Base-by-base conservation (phyloP, 2,113 vertebrate species). In the Aspiorhynchus laticeps region DNA sequence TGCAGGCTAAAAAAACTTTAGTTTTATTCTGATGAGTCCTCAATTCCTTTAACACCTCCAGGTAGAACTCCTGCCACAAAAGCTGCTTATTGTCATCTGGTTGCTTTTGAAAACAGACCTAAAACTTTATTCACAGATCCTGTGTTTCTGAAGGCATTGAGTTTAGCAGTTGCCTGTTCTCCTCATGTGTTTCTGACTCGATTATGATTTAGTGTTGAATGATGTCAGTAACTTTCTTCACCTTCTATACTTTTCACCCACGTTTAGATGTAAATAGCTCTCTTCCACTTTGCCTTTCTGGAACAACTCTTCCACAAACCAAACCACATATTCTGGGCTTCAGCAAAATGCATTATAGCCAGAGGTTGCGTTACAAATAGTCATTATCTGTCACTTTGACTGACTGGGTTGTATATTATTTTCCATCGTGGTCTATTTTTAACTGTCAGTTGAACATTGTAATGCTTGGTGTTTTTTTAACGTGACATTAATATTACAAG, bases 351-450 rank as follows among this genome's bases (percentile, higher is more conserved):
- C 41, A 14, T 21, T 12, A 28, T 65, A 65, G 46, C 26, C 26
- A 77, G 43, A 51, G 43, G 7, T 31, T 28, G 41, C 0, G 7
- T 8, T 53, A 46, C 75, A 77, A 51, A 77, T 28, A 77, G 48
- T 77, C 46, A 51, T 77, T 75, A 75, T 26, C 38, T 75, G 73
- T 75, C 73, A 26, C 38, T 75, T 75, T 51, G 75, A 77, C n/a
- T 28, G n/a, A 31, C 75, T 77, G 43, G 41, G 17, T 77, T 77
- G 75, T 19, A 53, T 48, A 31, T 77, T 48, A 31, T 77, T 51
- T 51, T 31, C 38, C 24, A 2, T 14, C 71, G 43, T 26, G 5
- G 5, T 43, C 11, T 74, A 74, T 75, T 75, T 75, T 43, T n/a
- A 75, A 51, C 75, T 4, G 15, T 31, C 19, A 31, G n/a, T 51